Percentiles rank a stretch among this genome's conserved stretches.
Evolutionary conservation across 1,140 invertebrate species (phyloP).

Genomic region (Neodiprion lecontei): DNA sequence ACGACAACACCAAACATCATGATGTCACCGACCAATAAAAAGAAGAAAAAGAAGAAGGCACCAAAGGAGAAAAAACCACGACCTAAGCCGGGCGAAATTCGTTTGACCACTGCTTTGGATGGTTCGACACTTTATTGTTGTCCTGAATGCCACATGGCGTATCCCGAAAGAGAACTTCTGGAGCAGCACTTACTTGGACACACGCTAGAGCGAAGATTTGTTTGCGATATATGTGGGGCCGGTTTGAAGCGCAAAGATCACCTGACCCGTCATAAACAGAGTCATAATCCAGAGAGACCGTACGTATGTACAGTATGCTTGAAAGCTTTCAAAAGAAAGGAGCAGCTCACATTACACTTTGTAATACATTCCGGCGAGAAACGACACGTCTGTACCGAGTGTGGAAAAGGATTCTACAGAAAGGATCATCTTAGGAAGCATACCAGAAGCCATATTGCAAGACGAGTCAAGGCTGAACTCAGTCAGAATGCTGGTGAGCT

Average conservation of each 20-base stretch:
- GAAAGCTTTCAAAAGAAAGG: conserved; percentile 86
- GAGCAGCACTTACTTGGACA: conserved; percentile 84
- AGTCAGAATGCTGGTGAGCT: conserved; percentile 66
- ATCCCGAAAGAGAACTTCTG: conserved; percentile 79
- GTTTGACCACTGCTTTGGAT: conserved; percentile 80
- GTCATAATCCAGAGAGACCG: conserved; percentile 80
- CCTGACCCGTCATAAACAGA: conserved; percentile 80
- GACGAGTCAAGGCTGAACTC: conserved; percentile 82
- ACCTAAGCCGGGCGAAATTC: conserved; percentile 82
- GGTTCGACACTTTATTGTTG: conserved; percentile 85
- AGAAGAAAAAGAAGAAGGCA: conserved; percentile 84
- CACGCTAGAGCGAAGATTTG: conserved; percentile 79
- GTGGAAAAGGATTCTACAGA: conserved; percentile 77
- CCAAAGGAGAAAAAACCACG: conserved; percentile 81
- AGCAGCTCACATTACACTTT: conserved; percentile 83
- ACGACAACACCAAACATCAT: conserved; percentile 59
- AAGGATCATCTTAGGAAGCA: conserved; percentile 71
- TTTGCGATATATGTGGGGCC: conserved; percentile 86
- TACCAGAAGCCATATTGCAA: conserved; percentile 80
- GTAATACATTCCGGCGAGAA: conserved; percentile 88
- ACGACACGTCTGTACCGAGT: conserved; percentile 83
- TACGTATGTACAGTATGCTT: conserved; percentile 84
- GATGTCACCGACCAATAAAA: conserved; percentile 68
- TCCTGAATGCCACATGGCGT: conserved; percentile 86
- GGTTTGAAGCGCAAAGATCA: conserved; percentile 84